Conservation (phyloP, 2,797 vertebrate species). For the Odontamblyopus lacepedii region DNA sequence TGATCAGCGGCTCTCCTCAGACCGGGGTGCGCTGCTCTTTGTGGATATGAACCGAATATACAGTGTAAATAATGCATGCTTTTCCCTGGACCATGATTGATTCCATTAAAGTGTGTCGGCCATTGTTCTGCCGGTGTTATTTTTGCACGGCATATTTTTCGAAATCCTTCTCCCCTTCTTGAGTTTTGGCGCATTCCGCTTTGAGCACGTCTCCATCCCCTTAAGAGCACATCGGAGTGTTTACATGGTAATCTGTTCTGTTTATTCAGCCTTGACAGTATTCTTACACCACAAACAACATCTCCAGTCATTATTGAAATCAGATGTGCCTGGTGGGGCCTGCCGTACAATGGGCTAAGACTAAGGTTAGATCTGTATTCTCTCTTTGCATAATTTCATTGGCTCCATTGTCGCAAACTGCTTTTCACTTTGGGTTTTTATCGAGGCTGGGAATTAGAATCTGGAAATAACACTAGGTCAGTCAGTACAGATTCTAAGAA, state of each 20-base stretch:
- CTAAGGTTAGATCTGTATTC: slow-evolving; percentile 7
- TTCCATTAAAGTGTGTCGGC: not conserved
- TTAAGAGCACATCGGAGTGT: slow-evolving; percentile 17
- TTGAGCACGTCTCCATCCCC: slow-evolving; percentile 4
- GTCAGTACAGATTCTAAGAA: not conserved
- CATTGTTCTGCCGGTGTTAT: slow-evolving; percentile 9
- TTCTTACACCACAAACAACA: slow-evolving; percentile 19
- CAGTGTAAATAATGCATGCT: slow-evolving; percentile 6
- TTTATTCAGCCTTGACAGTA: slow-evolving; percentile 22
- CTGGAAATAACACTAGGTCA: not conserved
- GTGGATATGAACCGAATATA: not conserved
- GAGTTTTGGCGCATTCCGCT: not conserved
- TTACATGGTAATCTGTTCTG: slow-evolving; percentile 13
- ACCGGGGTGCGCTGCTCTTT: not conserved
- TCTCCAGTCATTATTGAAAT: slow-evolving; percentile 14
- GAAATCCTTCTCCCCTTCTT: not conserved
- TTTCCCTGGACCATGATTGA: slow-evolving; percentile 5
- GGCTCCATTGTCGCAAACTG: not conserved
- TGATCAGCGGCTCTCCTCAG: not conserved
- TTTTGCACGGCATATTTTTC: not conserved
- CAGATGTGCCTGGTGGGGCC: slow-evolving; percentile 5
- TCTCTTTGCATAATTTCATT: slow-evolving; percentile 12
- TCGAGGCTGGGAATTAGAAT: not conserved
- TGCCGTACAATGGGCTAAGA: slow-evolving; percentile 8
- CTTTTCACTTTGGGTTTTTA: not conserved